Evolutionary conservation across 2,113 vertebrate species (phyloP), one percentile per base, ranked within the genome.

Genomic region (Abramis brama): DNA sequence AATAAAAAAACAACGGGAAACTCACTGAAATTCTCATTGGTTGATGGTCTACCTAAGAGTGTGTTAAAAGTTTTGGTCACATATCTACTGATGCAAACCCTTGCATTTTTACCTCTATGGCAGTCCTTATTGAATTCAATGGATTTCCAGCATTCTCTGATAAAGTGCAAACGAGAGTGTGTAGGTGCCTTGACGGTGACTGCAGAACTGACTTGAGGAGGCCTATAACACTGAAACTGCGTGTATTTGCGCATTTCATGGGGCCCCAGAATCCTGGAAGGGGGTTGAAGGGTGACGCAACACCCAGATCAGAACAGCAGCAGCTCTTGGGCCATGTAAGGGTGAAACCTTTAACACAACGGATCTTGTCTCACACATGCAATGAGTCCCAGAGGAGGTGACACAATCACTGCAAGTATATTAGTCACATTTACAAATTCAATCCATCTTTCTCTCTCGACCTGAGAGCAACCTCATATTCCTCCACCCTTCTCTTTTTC

Each of bases 401-500:
- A 64, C 79, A 43, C 33, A 82, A 52, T 19, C 23, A 19, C 79
- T 52, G 25, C 10, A 70, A 33, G 19, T 33, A 68, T 70, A 52
- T 50, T 30, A 82, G 57, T 25, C 43, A 82, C 60, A 82, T 70
- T 68, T 23, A 81, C 79, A 81, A 68, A 81, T 30, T 27, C 62
- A 68, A 36, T 82, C 45, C 4, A 50, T 68, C 64, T 82, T 70
- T 27, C 25, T 59, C 76, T 52, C 27, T 4, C 9, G 64, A 55
- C 45, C 80, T 5, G 19, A 68, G 64, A 23, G 11, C 59, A 81
- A 64, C 59, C 39, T 47, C 39, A 9, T 25, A 27, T 27, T 27
- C 43, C 79, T 81, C 59, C 79, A 47, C n/a, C 79, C 78, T 64
- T 80, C 57, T 80, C 77, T 79, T 43, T 45, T 80, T 80, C 77